A percentile compares a stretch with the other conserved stretches of the same genome.
These are phyloP conservation scores for Trichogramma pretiosum DNA, from an alignment of 1,140 invertebrate species.

Conservation along the genomic window DNA sequence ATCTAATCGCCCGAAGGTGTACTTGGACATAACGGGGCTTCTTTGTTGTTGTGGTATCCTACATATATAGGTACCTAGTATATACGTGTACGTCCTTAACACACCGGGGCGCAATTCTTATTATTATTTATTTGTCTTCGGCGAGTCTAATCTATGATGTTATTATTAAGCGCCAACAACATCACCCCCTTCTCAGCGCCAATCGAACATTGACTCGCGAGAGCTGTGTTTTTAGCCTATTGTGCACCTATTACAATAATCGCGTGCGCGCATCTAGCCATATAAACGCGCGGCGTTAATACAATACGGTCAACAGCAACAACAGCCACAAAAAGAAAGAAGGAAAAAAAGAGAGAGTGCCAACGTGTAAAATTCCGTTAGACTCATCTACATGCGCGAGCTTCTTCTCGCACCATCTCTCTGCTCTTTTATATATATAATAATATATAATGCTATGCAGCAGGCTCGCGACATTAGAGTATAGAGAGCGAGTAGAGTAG, in stretches of 20 bases:
- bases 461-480: too few species aligned
- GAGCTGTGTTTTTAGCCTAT: conserved; percentile 7
- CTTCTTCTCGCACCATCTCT: neutral
- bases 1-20: too few species aligned
- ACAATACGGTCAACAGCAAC: conserved; percentile 1
- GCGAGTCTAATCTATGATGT: too few species aligned
- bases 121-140: too few species aligned
- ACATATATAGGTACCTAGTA: too few species aligned
- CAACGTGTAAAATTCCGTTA: conserved; percentile 2
- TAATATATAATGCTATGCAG: conserved; percentile 1
- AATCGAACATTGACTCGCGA: neutral
- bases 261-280: neutral
- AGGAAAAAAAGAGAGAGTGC: neutral
- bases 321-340: neutral
- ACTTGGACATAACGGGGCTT: too few species aligned
- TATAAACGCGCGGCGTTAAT: neutral
- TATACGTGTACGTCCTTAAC: too few species aligned
- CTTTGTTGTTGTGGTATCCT: too few species aligned
- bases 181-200: conserved; percentile 4
- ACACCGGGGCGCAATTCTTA: too few species aligned
- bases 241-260: conserved; percentile 6
- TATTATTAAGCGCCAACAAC: too few species aligned
- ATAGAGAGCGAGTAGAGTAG: too few species aligned
- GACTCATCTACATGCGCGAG: conserved; percentile 7
- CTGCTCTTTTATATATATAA: neutral